phyloP scores from a whole-genome alignment of 2,888 invertebrate genomes.

The Pyrrhosoma nymphula region DNA sequence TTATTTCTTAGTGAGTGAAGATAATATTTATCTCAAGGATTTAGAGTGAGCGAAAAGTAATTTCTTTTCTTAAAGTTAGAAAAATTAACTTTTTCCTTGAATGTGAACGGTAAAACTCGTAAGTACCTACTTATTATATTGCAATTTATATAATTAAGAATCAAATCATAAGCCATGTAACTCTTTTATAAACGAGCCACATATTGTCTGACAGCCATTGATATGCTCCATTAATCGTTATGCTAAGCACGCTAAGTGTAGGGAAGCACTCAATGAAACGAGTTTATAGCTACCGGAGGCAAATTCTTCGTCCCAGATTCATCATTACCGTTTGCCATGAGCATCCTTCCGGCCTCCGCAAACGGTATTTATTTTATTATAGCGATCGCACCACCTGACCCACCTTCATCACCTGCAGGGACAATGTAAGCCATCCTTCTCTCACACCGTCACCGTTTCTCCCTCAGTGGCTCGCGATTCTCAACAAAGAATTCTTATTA shows the following conservation, averaged over 20 bases:
- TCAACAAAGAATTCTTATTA: too few relatives aligned
- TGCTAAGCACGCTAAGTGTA: neutral
- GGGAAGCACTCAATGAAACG: neutral
- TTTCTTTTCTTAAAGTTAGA: too few relatives aligned
- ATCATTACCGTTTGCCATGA: neutral
- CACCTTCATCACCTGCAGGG: neutral
- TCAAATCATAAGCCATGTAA: neutral
- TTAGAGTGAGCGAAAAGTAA: too few relatives aligned
- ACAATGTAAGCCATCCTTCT: neutral
- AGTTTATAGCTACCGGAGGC: neutral
- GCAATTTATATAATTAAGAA: neutral
- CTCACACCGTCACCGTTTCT: too few relatives aligned
- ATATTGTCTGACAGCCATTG: neutral
- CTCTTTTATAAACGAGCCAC: neutral
- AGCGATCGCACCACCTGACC: neutral
- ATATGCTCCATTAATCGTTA: neutral
- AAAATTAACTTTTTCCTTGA: too few relatives aligned
- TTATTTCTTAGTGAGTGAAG: too few relatives aligned
- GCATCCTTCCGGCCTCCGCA: neutral
- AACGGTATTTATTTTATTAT: neutral
- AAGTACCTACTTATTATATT: too few relatives aligned
- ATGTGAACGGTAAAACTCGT: too few relatives aligned
- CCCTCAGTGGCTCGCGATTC: too few relatives aligned
- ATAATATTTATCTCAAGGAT: too few relatives aligned
- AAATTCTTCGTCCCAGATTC: neutral